Conservation (phyloP, 2,113 vertebrate genomes). For the Rhineura floridana region DNA sequence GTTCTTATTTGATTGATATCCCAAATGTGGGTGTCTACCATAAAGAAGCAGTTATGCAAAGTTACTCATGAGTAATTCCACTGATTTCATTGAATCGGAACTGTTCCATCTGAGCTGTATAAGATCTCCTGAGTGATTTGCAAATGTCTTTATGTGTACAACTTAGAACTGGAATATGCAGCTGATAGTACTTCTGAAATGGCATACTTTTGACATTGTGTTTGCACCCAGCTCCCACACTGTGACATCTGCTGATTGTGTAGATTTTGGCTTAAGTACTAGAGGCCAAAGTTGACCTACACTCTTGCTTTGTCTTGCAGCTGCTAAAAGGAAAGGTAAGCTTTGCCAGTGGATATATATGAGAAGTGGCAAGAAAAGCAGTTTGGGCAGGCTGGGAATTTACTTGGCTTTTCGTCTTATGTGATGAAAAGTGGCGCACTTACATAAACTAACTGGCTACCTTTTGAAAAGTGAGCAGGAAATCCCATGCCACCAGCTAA, state of each 20-base stretch:
- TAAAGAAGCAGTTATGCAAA: not conserved
- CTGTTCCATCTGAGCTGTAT: not conserved
- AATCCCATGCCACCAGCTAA: not conserved
- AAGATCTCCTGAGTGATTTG: not conserved
- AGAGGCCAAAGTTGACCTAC: too few relatives aligned
- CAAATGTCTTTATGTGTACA: not conserved
- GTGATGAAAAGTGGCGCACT: rapidly evolving
- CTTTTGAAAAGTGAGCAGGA: constrained; percentile 18
- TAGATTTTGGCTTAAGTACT: not conserved
- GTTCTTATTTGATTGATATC: not conserved
- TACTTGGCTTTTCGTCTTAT: not conserved
- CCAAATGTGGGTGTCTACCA: not conserved
- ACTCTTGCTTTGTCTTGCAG: not conserved
- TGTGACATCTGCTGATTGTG: not conserved
- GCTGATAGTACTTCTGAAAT: too few relatives aligned
- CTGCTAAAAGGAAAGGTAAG: not conserved
- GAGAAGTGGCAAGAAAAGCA: not conserved
- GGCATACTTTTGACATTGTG: too few relatives aligned
- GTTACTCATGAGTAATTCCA: not conserved
- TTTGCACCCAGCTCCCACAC: not conserved
- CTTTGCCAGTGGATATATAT: not conserved
- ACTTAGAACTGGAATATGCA: not conserved
- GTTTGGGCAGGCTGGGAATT: not conserved
- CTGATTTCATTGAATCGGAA: not conserved
- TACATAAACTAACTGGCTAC: rapidly evolving